Percentiles rank a stretch among this genome's conserved stretches.
phyloP scores from a whole-genome alignment of 2,888 invertebrate species.

The Teinopalpus imperialis region DNA sequence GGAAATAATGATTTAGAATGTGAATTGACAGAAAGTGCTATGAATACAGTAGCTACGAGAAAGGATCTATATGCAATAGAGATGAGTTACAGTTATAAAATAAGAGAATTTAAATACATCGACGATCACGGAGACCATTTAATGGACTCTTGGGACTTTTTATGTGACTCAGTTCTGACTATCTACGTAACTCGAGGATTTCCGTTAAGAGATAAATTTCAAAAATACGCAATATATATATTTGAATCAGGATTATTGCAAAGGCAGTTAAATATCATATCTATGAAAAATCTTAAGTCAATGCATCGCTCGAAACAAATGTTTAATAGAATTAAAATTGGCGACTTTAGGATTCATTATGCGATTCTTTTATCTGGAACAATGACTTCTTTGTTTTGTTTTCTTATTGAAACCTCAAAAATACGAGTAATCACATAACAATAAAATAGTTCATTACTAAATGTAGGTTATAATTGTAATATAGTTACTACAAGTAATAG shows the following conservation, averaged over 20 bases:
- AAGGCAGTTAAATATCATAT: conserved; percentile 38
- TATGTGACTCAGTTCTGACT: conserved; percentile 35
- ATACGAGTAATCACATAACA: no score
- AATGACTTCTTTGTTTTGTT: conserved; percentile 40
- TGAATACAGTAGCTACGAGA: conserved; percentile 42
- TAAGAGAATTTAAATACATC: conserved; percentile 43
- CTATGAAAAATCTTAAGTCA: conserved; percentile 31
- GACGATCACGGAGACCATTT: conserved; percentile 40
- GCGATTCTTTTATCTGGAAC: conserved; percentile 41
- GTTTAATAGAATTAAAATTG: conserved; percentile 35
- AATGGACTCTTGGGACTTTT: conserved; percentile 44
- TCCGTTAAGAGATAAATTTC: conserved; percentile 42
- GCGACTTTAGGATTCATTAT: conserved; percentile 48
- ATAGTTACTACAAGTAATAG: no score
- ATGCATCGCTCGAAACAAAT: conserved; percentile 24
- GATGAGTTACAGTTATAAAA: conserved; percentile 40
- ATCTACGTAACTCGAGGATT: conserved; percentile 49
- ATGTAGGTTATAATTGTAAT: no score
- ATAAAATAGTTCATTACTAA: no score
- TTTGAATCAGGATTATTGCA: conserved; percentile 50
- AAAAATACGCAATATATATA: conserved; percentile 40
- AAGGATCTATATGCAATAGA: conserved; percentile 44
- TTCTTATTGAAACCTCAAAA: conserved; percentile 40
- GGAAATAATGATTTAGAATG: conserved; percentile 39
- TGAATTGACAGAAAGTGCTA: conserved; percentile 34